phyloP scores from a whole-genome alignment of 1,140 invertebrate genomes.

The Vollenhovia emeryi region DNA sequence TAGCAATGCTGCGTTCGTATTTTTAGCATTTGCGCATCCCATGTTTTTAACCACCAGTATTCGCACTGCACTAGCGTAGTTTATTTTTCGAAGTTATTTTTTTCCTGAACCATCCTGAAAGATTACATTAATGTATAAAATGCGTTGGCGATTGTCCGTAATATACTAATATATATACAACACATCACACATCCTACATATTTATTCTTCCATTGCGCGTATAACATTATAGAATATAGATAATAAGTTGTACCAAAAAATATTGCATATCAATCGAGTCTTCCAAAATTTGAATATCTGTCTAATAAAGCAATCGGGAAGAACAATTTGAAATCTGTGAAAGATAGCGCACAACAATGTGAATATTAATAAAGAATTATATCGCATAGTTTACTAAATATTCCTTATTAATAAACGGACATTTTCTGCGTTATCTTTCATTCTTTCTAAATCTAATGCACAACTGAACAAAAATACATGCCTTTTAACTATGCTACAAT shows the following conservation, averaged over 20 bases:
- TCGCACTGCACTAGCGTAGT: constrained; percentile 72
- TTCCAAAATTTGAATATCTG: not conserved
- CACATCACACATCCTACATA: not conserved
- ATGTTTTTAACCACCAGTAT: constrained; percentile 61
- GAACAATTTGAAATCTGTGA: constrained; percentile 15
- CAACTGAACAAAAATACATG: constrained; percentile 35
- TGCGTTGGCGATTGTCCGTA: not conserved
- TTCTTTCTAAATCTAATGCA: constrained; percentile 15
- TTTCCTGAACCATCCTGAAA: constrained; percentile 83
- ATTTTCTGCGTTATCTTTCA: constrained; percentile 45
- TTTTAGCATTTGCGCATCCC: constrained; percentile 73
- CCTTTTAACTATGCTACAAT: constrained; percentile 14
- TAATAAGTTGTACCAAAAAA: constrained; percentile 5
- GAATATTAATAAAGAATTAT: not conserved
- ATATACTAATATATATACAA: constrained; percentile 51
- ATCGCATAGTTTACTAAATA: not conserved
- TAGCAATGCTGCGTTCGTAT: constrained; percentile 71
- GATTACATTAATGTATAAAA: constrained; percentile 59
- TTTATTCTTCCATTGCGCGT: constrained; percentile 46
- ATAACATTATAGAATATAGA: constrained; percentile 22
- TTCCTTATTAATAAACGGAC: not conserved
- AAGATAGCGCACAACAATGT: constrained; percentile 21
- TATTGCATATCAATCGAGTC: not conserved
- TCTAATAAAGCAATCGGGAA: constrained; percentile 7
- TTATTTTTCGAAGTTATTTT: constrained; percentile 82